These are phyloP conservation scores for Slavum lentiscoides DNA, from an alignment of 2,888 invertebrate species.

Conservation along the genomic window DNA sequence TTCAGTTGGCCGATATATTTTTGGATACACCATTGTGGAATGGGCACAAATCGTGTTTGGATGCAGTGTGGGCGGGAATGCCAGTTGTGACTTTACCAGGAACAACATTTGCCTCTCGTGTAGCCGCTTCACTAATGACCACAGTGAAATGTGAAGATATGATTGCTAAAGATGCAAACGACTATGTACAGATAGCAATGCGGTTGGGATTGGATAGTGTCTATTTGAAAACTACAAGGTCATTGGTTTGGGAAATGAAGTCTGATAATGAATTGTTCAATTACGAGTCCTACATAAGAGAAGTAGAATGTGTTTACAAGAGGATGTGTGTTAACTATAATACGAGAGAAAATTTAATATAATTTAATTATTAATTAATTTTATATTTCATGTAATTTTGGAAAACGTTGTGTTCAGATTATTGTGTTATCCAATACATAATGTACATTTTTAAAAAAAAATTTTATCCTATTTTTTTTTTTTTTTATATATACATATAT, in stretches of 20 bases:
- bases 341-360: too few relatives aligned
- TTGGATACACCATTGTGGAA: conserved; percentile 98
- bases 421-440: too few relatives aligned
- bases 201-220: conserved; percentile 85
- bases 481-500: too few relatives aligned
- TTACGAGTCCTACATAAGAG: conserved; percentile 83
- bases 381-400: too few relatives aligned
- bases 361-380: too few relatives aligned
- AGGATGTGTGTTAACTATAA: conserved; percentile 72
- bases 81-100: conserved; percentile 92
- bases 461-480: too few relatives aligned
- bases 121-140: conserved; percentile 93
- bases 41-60: conserved; percentile 99
- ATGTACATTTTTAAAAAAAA: too few relatives aligned
- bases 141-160: conserved; percentile 93
- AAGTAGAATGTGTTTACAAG: conserved; percentile 83
- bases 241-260: conserved; percentile 89
- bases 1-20: conserved; percentile 96
- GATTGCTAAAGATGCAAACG: conserved; percentile 80
- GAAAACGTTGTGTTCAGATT: too few relatives aligned
- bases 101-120: conserved; percentile 74
- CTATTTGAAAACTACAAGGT: conserved; percentile 87
- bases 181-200: conserved; percentile 92
- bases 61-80: conserved; percentile 98
- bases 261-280: conserved; percentile 89